Conservation (phyloP, 1,140 invertebrate species). For the Rhagoletis pomonella region DNA sequence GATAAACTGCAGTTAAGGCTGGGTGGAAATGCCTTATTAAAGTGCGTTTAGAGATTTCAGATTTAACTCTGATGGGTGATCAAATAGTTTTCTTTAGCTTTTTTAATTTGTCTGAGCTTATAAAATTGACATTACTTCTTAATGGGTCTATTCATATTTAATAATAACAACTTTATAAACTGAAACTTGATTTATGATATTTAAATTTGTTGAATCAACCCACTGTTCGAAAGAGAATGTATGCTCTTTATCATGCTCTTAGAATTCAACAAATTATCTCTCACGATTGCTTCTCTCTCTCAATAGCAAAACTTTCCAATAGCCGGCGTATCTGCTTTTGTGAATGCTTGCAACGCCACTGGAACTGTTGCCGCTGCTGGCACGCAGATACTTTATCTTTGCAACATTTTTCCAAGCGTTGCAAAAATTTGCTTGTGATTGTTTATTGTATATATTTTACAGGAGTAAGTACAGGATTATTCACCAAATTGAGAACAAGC, state of each 20-base stretch:
- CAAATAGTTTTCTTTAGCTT: no score
- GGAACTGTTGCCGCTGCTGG: constrained; percentile 18
- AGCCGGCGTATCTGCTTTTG: background rate
- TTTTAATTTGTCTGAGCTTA: no score
- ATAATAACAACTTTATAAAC: no score
- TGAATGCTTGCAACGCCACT: background rate
- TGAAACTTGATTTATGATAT: no score
- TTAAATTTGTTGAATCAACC: background rate
- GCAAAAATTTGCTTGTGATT: constrained; percentile 18
- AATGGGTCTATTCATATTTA: no score
- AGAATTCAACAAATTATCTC: background rate
- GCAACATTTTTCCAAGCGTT: constrained; percentile 28
- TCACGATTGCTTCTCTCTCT: background rate
- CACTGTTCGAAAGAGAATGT: constrained; percentile 5
- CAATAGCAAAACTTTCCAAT: background rate
- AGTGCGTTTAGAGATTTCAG: no score
- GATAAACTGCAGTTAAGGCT: no score
- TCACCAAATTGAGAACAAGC: no score
- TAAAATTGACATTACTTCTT: no score
- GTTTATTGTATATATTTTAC: background rate
- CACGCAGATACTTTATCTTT: background rate
- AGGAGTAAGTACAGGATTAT: no score
- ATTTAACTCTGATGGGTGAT: no score
- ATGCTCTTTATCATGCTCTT: background rate
- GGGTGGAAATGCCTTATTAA: no score